These are phyloP conservation scores for Zaprionus kolodkinae DNA, from an alignment of 1,140 invertebrate species.

Conservation along the genomic window DNA sequence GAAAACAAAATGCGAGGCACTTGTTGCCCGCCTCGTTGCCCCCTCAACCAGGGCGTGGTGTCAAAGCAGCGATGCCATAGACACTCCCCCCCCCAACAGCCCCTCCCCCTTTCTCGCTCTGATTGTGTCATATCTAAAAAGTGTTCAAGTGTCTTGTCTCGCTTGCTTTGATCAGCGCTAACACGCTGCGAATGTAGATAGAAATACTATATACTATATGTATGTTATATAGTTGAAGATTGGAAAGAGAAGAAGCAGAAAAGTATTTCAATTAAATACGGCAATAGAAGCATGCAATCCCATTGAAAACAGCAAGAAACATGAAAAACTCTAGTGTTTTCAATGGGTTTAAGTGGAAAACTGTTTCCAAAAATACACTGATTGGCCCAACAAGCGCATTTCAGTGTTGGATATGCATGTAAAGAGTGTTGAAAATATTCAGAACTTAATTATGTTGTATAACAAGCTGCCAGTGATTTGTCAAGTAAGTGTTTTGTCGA, in stretches of 20 bases:
- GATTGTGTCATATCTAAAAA: background rate
- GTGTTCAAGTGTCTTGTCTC: background rate
- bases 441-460: too few species aligned
- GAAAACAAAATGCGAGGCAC: constrained; percentile 3
- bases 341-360: background rate
- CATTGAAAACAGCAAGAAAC: background rate
- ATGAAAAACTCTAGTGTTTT: background rate
- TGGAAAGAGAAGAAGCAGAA: background rate
- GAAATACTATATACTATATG: background rate
- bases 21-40: background rate
- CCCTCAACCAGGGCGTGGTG: background rate
- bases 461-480: too few species aligned
- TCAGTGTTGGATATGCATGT: too few species aligned
- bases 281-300: background rate
- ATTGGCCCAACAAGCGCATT: background rate
- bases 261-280: background rate
- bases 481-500: too few species aligned
- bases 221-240: background rate
- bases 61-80: background rate
- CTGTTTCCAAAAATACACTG: background rate
- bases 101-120: background rate
- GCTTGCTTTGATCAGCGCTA: background rate
- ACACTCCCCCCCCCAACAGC: background rate
- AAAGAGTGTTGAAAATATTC: too few species aligned
- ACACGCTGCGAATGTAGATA: background rate